Evolutionary conservation across 1,140 invertebrate genomes (phyloP).

Genomic region (Colletes gigas): DNA sequence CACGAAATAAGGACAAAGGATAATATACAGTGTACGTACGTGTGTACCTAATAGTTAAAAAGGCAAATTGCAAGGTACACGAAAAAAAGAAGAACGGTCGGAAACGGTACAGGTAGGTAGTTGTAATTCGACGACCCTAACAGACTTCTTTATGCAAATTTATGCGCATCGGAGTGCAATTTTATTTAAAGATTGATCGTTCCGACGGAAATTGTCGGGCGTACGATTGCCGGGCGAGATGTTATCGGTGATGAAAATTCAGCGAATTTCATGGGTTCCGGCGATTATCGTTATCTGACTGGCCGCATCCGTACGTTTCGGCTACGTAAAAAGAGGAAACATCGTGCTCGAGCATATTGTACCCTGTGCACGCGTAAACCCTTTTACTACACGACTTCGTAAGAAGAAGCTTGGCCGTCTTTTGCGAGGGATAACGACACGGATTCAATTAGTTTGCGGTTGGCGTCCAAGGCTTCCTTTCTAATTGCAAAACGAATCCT

Average conservation of each 20-base stretch:
- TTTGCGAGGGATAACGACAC: slow-evolving; percentile 59
- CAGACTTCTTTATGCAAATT: slow-evolving; percentile 9
- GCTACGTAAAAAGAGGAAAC: no score
- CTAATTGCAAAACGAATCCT: slow-evolving; percentile 20
- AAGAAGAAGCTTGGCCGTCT: slow-evolving; percentile 25
- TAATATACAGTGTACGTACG: no score
- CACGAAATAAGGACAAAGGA: no score
- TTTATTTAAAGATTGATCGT: slow-evolving; percentile 37
- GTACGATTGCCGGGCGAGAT: background rate
- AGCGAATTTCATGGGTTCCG: background rate
- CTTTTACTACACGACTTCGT: background rate
- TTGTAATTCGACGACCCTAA: slow-evolving; percentile 16
- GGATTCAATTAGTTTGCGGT: slow-evolving; percentile 59
- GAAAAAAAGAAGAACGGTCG: slow-evolving; percentile 13
- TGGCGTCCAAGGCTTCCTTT: slow-evolving; percentile 46
- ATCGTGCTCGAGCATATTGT: no score
- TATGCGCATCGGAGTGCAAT: slow-evolving; percentile 32
- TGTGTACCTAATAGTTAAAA: no score
- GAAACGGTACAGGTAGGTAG: background rate
- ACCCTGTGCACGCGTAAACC: no score
- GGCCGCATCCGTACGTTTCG: no score
- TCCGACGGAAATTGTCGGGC: slow-evolving; percentile 20
- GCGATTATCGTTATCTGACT: slow-evolving; percentile 49
- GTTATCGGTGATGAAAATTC: slow-evolving; percentile 7
- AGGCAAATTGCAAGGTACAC: background rate